Conservation (phyloP, 92 coral and sea anemone species). For the Umimayanthus chanpuru region DNA sequence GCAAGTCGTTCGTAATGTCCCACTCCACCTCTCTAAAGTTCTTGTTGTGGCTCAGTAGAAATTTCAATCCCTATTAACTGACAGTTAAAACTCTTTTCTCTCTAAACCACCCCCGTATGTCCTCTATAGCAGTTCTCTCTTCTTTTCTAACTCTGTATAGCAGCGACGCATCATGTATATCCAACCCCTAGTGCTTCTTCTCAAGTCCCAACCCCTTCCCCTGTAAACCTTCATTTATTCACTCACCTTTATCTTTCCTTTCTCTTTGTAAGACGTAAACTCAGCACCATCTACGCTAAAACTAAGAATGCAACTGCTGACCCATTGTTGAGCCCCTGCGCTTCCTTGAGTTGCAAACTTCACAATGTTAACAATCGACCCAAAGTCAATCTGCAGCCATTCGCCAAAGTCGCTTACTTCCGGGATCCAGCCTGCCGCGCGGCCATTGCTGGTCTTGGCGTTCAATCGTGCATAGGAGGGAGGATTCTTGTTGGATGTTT, state of each 20-base stretch:
- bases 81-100: no score
- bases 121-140: background rate
- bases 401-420: constrained; percentile 22
- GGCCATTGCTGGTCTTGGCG: background rate
- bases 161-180: background rate
- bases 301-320: constrained; percentile 30
- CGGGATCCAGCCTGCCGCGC: constrained; percentile 23
- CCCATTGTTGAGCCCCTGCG: constrained; percentile 29
- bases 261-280: constrained; percentile 9
- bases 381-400: constrained; percentile 20
- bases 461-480: constrained; percentile 9
- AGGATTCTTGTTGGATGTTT: background rate
- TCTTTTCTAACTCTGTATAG: no score
- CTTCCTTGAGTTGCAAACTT: constrained; percentile 15
- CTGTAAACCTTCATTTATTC: background rate
- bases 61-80: no score
- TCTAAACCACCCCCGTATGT: no score
- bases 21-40: no score
- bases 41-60: no score
- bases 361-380: background rate
- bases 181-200: background rate
- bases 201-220: background rate
- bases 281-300: constrained; percentile 18
- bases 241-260: constrained; percentile 15
- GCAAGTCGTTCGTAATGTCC: no score